Percentiles rank a stretch among this genome's conserved stretches.
Evolutionary conservation across 2,113 vertebrate species (phyloP).

Genomic region (Catharus bicknelli): DNA sequence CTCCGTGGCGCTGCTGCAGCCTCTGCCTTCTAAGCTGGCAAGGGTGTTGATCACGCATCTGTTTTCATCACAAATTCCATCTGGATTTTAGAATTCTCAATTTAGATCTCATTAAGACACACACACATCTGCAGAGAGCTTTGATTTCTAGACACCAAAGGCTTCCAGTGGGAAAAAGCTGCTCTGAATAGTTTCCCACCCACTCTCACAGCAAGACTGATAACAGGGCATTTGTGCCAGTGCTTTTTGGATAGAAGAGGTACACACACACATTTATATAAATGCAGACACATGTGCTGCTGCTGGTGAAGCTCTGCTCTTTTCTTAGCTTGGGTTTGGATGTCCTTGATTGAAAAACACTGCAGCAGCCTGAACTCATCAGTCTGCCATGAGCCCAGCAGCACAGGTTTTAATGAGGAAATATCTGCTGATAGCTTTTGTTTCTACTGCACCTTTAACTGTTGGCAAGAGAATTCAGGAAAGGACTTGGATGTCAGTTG

Average conservation of each 20-base stretch:
- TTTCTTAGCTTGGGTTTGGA: neutral
- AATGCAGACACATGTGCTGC: neutral
- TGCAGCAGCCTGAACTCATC: neutral
- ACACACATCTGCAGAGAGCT: conserved; percentile 33
- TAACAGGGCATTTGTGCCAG: neutral
- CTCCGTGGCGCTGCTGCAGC: accelerated
- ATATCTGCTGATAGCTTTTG: neutral
- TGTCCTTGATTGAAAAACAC: neutral
- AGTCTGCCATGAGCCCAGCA: neutral
- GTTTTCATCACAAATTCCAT: conserved; percentile 44
- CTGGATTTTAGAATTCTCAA: conserved; percentile 36
- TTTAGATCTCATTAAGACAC: conserved; percentile 41
- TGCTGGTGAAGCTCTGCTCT: neutral
- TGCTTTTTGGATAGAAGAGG: neutral
- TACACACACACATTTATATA: neutral
- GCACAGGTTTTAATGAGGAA: neutral
- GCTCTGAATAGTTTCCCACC: conserved; percentile 33
- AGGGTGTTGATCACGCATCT: neutral
- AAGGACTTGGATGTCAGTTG: neutral
- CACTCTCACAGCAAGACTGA: neutral
- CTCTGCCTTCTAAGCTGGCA: neutral
- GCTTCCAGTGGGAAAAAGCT: conserved; percentile 13
- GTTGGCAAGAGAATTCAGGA: neutral
- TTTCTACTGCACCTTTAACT: neutral
- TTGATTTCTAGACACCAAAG: conserved; percentile 59